These are phyloP conservation scores for Ramphastos sulfuratus DNA, from an alignment of 2,113 vertebrate genomes.

Conservation along the genomic window DNA sequence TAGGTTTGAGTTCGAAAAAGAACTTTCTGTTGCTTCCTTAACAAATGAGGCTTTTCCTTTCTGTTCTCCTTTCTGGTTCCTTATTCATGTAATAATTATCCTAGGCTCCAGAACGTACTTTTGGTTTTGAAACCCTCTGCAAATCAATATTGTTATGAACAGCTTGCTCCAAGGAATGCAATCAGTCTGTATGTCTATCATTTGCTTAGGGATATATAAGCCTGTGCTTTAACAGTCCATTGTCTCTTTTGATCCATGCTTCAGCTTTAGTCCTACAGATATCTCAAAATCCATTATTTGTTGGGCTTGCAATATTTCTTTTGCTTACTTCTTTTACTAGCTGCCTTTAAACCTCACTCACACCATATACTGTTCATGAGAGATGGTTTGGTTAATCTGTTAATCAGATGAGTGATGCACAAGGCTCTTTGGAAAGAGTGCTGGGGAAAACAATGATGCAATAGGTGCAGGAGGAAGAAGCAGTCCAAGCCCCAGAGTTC, in stretches of 20 bases:
- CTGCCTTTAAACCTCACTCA: not conserved
- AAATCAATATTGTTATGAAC: not conserved
- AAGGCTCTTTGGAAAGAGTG: not conserved
- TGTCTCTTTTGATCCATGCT: not conserved
- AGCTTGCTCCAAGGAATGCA: not conserved
- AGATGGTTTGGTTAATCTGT: not conserved
- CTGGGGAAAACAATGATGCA: not conserved
- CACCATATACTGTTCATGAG: not conserved
- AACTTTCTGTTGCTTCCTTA: constrained; percentile 49
- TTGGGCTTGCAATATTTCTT: not conserved
- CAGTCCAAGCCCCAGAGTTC: not conserved
- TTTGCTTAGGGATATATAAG: not conserved
- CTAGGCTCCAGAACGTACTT: constrained; percentile 26
- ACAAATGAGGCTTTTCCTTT: constrained; percentile 54
- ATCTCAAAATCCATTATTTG: not conserved
- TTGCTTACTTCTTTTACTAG: not conserved
- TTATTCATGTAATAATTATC: constrained; percentile 37
- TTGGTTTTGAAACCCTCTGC: constrained; percentile 33
- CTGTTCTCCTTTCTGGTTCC: constrained; percentile 69
- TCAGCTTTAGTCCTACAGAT: not conserved
- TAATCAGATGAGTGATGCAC: not conserved
- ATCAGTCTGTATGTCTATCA: accelerated
- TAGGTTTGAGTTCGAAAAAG: constrained; percentile 13
- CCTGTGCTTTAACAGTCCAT: not conserved
- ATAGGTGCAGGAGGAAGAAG: not conserved